phyloP scores from a whole-genome alignment of 2,888 invertebrate genomes.

The Ditula angustiorana region DNA sequence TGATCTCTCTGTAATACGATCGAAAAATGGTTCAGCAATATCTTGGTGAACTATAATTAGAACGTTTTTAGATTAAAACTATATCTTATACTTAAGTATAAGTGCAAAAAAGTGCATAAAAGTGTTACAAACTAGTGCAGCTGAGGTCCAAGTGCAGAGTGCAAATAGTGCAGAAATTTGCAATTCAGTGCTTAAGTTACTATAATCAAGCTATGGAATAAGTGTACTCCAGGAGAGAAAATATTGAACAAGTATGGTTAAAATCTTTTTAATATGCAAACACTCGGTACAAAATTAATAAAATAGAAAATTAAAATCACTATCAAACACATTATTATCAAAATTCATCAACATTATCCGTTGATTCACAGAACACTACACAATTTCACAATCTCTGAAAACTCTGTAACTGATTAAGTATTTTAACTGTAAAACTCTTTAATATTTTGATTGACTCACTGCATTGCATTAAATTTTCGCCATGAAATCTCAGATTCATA shows the following conservation, averaged over 20 bases:
- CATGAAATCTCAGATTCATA: too few relatives aligned
- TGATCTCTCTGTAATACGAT: too few relatives aligned
- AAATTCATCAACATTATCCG: too few relatives aligned
- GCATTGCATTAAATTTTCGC: too few relatives aligned
- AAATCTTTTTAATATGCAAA: constrained; percentile 13
- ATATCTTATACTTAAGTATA: background rate
- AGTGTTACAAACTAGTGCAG: background rate
- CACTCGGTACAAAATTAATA: constrained; percentile 14
- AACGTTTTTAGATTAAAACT: background rate
- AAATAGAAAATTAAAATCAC: constrained; percentile 16
- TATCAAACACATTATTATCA: background rate
- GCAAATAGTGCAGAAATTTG: constrained; percentile 21
- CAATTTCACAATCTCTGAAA: constrained; percentile 4
- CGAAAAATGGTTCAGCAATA: too few relatives aligned
- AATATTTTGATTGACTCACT: too few relatives aligned
- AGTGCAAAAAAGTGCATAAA: background rate
- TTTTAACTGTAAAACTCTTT: too few relatives aligned
- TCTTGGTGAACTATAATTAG: too few relatives aligned
- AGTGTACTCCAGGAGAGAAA: background rate
- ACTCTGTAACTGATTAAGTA: too few relatives aligned
- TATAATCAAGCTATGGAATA: background rate
- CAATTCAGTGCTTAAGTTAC: background rate
- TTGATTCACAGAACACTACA: background rate
- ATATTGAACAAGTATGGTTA: background rate
- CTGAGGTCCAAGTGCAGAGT: background rate